A percentile compares a stretch with the other conserved stretches of the same genome.
Conservation (phyloP, 1,140 invertebrate species). For the Antheraea pernyi region DNA sequence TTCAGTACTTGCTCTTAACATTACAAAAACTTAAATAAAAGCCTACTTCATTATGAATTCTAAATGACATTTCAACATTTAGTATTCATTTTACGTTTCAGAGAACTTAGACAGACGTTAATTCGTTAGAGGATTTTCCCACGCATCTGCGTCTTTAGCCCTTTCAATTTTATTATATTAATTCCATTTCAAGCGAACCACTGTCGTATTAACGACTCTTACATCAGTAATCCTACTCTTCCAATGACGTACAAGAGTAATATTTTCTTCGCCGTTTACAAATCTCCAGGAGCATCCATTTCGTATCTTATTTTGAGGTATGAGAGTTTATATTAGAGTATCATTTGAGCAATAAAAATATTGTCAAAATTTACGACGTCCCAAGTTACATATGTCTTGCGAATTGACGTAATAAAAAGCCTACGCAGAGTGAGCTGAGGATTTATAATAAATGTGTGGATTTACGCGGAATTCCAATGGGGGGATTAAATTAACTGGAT, state of each 20-base stretch:
- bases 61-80: background rate
- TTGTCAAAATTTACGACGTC: conserved; percentile 19
- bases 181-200: conserved; percentile 9
- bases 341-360: conserved; percentile 2
- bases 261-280: conserved; percentile 9
- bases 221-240: conserved; percentile 11
- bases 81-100: background rate
- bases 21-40: background rate
- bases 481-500: conserved; percentile 10
- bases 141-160: conserved; percentile 1
- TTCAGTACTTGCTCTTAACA: too few relatives aligned
- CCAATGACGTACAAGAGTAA: conserved; percentile 9
- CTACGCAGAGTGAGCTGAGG: conserved; percentile 19
- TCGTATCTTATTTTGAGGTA: background rate
- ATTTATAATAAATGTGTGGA: conserved; percentile 26
- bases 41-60: background rate
- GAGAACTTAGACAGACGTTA: background rate
- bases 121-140: conserved; percentile 4
- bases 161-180: conserved; percentile 9
- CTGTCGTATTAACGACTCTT: conserved; percentile 11
- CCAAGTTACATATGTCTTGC: conserved; percentile 25
- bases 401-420: conserved; percentile 27
- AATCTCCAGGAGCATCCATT: background rate
- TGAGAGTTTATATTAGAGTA: conserved; percentile 2
- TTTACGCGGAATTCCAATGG: conserved; percentile 24